Evolutionary conservation across 2,797 vertebrate species (phyloP), one percentile per base, ranked within the genome.

Genomic region (Periparus ater): DNA sequence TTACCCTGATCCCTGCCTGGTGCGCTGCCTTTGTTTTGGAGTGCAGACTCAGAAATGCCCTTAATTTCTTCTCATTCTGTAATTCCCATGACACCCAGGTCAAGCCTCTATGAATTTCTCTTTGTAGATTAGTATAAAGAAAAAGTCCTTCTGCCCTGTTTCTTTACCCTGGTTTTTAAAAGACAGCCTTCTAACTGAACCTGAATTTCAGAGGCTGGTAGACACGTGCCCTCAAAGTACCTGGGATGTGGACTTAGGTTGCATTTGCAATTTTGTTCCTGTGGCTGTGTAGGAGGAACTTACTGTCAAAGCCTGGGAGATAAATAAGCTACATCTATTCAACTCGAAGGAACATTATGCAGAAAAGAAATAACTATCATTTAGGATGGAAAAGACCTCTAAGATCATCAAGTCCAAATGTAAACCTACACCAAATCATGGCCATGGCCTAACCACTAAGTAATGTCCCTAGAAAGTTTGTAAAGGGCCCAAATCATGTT

Each of bases 141-240:
- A 57, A 40, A 88, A 94, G 71, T 94, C 71, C 45, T 93, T 72
- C 75, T 95, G 85, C 63, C 94, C 94, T 96, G 91, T 63, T 97
- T 96, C 54, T 93, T 90, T 92, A 95, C 42, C 88, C 94, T 95
- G 88, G 21, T 94, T 96, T 96, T 94, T 87, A 44, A 86, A 91
- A 95, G 74, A 47, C 74, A 65, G 50, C 66, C 79, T 95, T 25
- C 42, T 90, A 81, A 72, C 25, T 68, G 71, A 93, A 84, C 61
- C 54, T 82, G 61, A 47, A 40, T 93, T 93, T 96, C 67, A 79
- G 86, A 87, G 48, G 9, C 85, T 93, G 80, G 32, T 90, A 75
- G 50, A 47, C n/a, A 44, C 40, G 87, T 50, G 34, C 32, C 34
- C 44, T 85, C 55, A 10, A 66, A 48, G 67, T 68, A 62, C 54